Percentiles rank a stretch among this genome's conserved stretches.
These are phyloP conservation scores for Leptinotarsa undecemlineata DNA, from an alignment of 1,140 invertebrate species.

Conservation along the genomic window DNA sequence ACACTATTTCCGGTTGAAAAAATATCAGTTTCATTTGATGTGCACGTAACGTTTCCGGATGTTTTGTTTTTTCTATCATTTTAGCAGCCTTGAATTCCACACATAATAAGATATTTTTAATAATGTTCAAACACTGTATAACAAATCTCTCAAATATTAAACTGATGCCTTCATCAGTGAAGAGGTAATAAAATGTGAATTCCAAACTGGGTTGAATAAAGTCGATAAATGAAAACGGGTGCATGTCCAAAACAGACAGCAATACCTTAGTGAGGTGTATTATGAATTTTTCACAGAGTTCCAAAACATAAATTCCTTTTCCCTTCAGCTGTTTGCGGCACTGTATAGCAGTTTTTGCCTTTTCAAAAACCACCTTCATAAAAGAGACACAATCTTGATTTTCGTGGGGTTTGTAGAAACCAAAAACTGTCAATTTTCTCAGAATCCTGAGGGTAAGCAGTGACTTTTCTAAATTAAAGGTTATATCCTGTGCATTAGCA, in stretches of 20 bases:
- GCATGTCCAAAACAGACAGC: constrained; percentile 72
- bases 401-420: constrained; percentile 77
- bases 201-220: constrained; percentile 79
- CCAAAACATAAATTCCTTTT: constrained; percentile 64
- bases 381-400: constrained; percentile 75
- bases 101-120: constrained; percentile 81
- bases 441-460: constrained; percentile 78
- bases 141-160: constrained; percentile 82
- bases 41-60: constrained; percentile 60
- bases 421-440: constrained; percentile 79
- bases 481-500: constrained; percentile 60
- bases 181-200: constrained; percentile 83
- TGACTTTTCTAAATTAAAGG: constrained; percentile 74
- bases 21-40: constrained; percentile 72
- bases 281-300: constrained; percentile 78
- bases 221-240: constrained; percentile 78
- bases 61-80: constrained; percentile 59
- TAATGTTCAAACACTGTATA: constrained; percentile 87
- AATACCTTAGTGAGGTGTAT: constrained; percentile 80
- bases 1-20: constrained; percentile 70
- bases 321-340: constrained; percentile 71
- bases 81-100: constrained; percentile 72
- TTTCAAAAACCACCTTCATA: constrained; percentile 76
- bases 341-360: constrained; percentile 75
- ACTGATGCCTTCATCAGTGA: constrained; percentile 75